These are phyloP conservation scores for Drosophila conformis DNA, from an alignment of 2,888 invertebrate species.

Conservation along the genomic window DNA sequence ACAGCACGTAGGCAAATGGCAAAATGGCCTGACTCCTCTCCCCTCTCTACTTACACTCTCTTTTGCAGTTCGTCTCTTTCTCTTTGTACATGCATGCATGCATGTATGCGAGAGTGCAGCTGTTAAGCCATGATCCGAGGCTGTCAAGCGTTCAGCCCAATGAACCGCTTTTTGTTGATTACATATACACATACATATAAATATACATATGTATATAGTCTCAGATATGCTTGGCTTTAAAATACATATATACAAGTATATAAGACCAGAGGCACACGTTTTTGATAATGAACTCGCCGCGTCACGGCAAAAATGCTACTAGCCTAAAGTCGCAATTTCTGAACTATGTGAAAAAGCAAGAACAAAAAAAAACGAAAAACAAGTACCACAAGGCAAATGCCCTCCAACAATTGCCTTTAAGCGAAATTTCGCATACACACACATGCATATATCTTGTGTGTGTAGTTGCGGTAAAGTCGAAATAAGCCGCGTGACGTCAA, in stretches of 20 bases:
- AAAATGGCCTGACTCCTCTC: slow-evolving; percentile 36
- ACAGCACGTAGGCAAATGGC: slow-evolving; percentile 68
- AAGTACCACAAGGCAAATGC: slow-evolving; percentile 66
- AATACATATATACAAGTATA: slow-evolving; percentile 13
- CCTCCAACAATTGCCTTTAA: slow-evolving; percentile 62
- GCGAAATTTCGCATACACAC: slow-evolving; percentile 53
- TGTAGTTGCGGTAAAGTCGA: slow-evolving; percentile 22
- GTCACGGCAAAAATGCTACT: slow-evolving; percentile 50
- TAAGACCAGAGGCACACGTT: slow-evolving; percentile 30
- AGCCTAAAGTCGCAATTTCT: slow-evolving; percentile 77
- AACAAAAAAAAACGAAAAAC: slow-evolving; percentile 39
- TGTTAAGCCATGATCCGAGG: slow-evolving; percentile 68
- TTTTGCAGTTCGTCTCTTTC: slow-evolving; percentile 28
- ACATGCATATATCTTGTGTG: slow-evolving; percentile 5
- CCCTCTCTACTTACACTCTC: slow-evolving; percentile 33
- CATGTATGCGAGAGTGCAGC: slow-evolving; percentile 57
- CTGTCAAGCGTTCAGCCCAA: slow-evolving; percentile 63
- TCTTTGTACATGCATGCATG: slow-evolving; percentile 10
- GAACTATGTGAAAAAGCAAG: slow-evolving; percentile 53
- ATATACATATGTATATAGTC: slow-evolving; percentile 9
- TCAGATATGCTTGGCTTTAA: slow-evolving; percentile 50
- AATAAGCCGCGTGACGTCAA: slow-evolving; percentile 69
- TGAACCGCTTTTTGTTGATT: slow-evolving; percentile 65
- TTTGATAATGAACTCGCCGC: slow-evolving; percentile 62
- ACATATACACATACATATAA: slow-evolving; percentile 1